Conservation (phyloP, 23 tunicate species). For the Oikopleura albicans region DNA sequence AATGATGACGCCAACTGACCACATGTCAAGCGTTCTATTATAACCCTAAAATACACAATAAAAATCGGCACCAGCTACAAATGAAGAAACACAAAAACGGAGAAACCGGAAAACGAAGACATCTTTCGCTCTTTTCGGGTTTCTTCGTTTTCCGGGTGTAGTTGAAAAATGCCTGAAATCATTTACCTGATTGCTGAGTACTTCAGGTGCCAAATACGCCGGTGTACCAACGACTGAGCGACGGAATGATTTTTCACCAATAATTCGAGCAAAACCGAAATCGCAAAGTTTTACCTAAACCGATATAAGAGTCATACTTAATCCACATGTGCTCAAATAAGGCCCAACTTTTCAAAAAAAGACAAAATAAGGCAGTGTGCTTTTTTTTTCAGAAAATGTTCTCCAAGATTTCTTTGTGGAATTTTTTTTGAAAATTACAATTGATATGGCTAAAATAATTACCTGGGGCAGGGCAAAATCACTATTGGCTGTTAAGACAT, state of each 20-base stretch:
- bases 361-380: no score
- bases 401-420: no score
- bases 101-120: no score
- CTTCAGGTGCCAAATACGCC: slow-evolving; percentile 98
- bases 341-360: no score
- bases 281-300: slow-evolving; percentile 84
- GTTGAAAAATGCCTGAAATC: not conserved
- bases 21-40: slow-evolving; percentile 93
- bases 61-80: no score
- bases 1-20: slow-evolving; percentile 98
- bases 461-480: slow-evolving; percentile 92
- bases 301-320: not conserved
- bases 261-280: slow-evolving; percentile 93
- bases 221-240: slow-evolving; percentile 99
- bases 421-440: not conserved
- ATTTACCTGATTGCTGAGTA: slow-evolving; percentile 49
- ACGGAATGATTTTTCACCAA: slow-evolving; percentile 92
- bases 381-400: no score
- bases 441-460: not conserved
- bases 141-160: no score
- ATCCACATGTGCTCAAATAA: no score
- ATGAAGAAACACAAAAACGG: not conserved
- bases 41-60: slow-evolving; percentile 36
- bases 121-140: not conserved
- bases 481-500: slow-evolving; percentile 55